Base-by-base conservation (phyloP, 2,888 invertebrate genomes). In the Cynaeus angustus region DNA sequence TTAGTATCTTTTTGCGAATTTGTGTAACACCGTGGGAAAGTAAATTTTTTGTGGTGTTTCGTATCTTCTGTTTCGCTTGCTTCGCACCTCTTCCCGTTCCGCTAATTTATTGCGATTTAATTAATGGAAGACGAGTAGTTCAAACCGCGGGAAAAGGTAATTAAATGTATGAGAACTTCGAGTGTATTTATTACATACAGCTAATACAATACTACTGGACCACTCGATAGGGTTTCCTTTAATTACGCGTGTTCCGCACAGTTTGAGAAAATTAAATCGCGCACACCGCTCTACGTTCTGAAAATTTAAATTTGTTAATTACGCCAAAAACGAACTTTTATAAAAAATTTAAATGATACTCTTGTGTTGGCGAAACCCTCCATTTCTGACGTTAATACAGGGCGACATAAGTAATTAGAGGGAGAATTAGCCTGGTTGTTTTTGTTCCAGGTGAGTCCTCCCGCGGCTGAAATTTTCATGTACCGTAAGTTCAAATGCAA, bases 91-190 rank as follows among this genome's bases (percentile, higher is more conserved):
- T 46, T 16, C 53, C 61, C n/a, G 16, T 62, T 55, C 30, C 50
- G 33, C 48, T 61, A 55, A 70, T 66, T 70, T 66, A 66, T 53
- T 7, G 55, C 46, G 46, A 48, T 66, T 70, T 70, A 66, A 66
- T 70, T 66, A 70, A 61, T 66, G 59, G 45, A 43, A 52, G 12
- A 53, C 68, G 14, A 43, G 33, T 14, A 43, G 14, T 9, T 30
- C 26, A 14, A 10, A 37, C 26, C 62, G 48, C 46, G 41, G 52
- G 56, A 43, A 52, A 48, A 26, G 45, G 48, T 59, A 59, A 70
- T 70, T 66, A 66, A 70, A 70, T 56, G 38, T 65, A 69, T 37
- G 52, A 30, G 43, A 14, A 37, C 50, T 37, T 28, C 45, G 37
- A 30, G 16, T 5, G 53, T 65, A 69, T 65, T 65, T 69, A 69